These are phyloP conservation scores for Drosophila trapezifrons DNA, from an alignment of 1,140 invertebrate species.

Conservation along the genomic window DNA sequence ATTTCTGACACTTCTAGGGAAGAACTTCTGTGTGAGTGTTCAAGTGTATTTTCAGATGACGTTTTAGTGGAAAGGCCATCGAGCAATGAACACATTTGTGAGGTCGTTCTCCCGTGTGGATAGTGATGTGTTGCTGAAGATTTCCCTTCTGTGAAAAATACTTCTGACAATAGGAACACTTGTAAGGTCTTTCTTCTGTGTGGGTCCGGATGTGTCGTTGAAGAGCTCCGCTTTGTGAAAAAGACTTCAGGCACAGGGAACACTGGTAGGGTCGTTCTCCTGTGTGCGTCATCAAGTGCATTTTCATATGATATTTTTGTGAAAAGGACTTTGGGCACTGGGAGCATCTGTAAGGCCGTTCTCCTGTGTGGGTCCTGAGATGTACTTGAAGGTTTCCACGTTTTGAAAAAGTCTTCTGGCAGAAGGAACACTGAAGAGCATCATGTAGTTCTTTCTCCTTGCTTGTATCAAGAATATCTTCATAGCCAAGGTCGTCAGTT, in stretches of 20 bases:
- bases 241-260: background rate
- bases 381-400: conserved; percentile 1
- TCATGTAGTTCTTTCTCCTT: background rate
- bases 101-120: background rate
- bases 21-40: background rate
- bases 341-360: background rate
- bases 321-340: background rate
- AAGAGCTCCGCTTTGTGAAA: conserved; percentile 4
- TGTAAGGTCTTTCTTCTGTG: conserved; percentile 3
- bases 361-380: conserved; percentile 2
- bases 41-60: conserved; percentile 9
- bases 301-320: conserved; percentile 6
- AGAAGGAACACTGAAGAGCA: background rate
- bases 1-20: too few relatives aligned
- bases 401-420: background rate
- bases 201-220: conserved; percentile 10
- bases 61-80: background rate
- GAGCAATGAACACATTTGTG: background rate
- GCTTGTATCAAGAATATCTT: conserved; percentile 1
- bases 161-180: conserved; percentile 11
- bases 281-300: conserved; percentile 3
- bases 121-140: conserved; percentile 5
- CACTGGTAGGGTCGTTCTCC: conserved; percentile 7
- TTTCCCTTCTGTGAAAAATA: conserved; percentile 5
- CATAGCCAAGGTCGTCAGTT: background rate